Evolutionary conservation across 2,797 vertebrate species (phyloP).

Genomic region (Etheostoma nigrum): DNA sequence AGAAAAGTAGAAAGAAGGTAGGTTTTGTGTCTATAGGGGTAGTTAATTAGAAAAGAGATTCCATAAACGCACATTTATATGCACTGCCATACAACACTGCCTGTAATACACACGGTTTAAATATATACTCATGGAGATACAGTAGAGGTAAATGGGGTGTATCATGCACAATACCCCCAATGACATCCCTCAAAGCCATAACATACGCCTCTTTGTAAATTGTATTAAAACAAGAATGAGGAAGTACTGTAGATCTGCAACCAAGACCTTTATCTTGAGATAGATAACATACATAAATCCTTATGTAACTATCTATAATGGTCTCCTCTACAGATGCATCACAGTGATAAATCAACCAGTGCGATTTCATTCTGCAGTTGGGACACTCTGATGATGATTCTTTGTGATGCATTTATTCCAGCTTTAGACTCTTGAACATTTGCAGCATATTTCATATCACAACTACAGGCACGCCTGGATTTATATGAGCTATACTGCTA

Average conservation of each 20-base stretch:
- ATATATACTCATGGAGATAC: slow-evolving; percentile 1
- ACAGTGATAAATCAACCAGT: slow-evolving; percentile 27
- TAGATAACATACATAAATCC: slow-evolving; percentile 36
- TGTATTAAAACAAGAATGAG: slow-evolving; percentile 20
- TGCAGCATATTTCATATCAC: slow-evolving; percentile 26
- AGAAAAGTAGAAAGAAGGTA: not conserved
- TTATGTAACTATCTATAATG: slow-evolving; percentile 25
- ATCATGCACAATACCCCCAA: slow-evolving; percentile 2
- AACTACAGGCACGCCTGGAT: slow-evolving; percentile 14
- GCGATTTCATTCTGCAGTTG: slow-evolving; percentile 23
- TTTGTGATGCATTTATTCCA: slow-evolving; percentile 31
- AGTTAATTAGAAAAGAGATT: slow-evolving; percentile 11
- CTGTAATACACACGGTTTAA: not conserved
- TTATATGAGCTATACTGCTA: slow-evolving; percentile 21
- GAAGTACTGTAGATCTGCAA: slow-evolving; percentile 1
- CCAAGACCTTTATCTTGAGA: slow-evolving; percentile 31
- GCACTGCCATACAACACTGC: accelerated
- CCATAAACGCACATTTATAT: not conserved
- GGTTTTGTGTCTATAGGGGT: not conserved
- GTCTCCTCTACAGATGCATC: slow-evolving; percentile 32
- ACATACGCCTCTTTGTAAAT: not conserved
- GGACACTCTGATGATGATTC: slow-evolving; percentile 16
- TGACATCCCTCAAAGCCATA: slow-evolving; percentile 6
- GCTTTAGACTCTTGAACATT: slow-evolving; percentile 23
- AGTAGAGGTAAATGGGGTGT: slow-evolving; percentile 26